Evolutionary conservation across 1,140 invertebrate species (phyloP), one percentile per base, ranked within the genome.

Genomic region (Brachionus asplanchnoidis): DNA sequence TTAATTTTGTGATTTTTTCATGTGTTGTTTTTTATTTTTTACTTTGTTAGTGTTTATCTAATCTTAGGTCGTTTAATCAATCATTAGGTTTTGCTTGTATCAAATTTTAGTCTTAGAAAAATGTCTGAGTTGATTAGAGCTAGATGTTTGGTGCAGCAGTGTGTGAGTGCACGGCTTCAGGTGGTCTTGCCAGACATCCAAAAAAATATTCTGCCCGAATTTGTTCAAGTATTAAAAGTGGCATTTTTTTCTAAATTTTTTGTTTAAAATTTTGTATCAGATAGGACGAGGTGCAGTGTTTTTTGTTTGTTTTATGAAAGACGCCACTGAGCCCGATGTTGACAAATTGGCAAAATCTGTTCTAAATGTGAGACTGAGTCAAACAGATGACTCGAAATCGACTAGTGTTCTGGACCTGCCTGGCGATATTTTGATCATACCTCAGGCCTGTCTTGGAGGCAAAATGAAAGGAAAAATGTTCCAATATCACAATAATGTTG

Each of bases 361-460:
- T 1, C 77, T 90, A 7, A 87, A 85, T 40, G 87, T 88, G 0
- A 87, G 87, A 78, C 84, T 91, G 20, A 89, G 89, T 85, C 87
- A 88, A 84, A 83, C 85, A n/a, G 82, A 84, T 44, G 70, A 77
- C 73, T 88, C 86, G 8, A 87, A 88, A 82, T 77, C 86, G 14
- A 87, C 88, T 1, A 89, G 89, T 23, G 85, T 90, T 8, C 32
- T 88, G 23, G 88, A 90, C 56, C 80, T 89, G 9, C 88, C 88
- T 9, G 90, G 88, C 28, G 89, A 90, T 86, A 85, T 91, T 28
- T 85, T 91, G 1, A 88, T 91, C 40, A 88, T 91, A 78, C 91
- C 91, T 23, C 91, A 91, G 86, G 90, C 90, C 0, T 90, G 88
- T 8, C 85, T 91, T 4, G 90, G 90, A n/a, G 91, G 91, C 28